Percentiles rank a stretch among this genome's conserved stretches.
Conservation (phyloP, 2,113 vertebrate species). For the Bujurquina vittata region DNA sequence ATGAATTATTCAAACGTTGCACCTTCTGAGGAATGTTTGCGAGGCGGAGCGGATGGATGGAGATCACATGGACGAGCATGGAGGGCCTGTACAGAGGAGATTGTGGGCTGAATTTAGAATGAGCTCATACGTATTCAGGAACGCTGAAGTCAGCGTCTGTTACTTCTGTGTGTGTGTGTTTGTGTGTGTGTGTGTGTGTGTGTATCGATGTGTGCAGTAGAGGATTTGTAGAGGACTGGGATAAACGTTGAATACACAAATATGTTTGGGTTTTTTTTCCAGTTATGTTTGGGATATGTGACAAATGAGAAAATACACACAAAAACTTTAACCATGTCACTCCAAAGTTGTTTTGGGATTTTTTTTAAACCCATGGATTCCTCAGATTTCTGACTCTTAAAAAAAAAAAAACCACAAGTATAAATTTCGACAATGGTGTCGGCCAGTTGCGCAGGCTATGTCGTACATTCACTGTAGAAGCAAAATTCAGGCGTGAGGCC, state of each 20-base stretch:
- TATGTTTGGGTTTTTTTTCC: neutral
- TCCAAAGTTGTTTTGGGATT: accelerated
- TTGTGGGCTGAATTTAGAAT: conserved; percentile 44
- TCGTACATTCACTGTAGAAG: neutral
- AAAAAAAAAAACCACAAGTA: too few relatives aligned
- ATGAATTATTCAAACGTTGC: conserved; percentile 67
- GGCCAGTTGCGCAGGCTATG: neutral
- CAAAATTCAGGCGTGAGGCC: neutral
- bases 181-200: neutral
- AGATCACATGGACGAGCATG: conserved; percentile 49
- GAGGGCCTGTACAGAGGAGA: conserved; percentile 36
- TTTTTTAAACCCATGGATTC: neutral
- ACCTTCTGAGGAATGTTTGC: conserved; percentile 49
- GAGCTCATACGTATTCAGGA: conserved; percentile 42
- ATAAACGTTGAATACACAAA: neutral
- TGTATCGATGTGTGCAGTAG: neutral
- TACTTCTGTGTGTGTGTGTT: conserved; percentile 4
- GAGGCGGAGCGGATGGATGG: conserved; percentile 44
- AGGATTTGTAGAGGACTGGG: conserved; percentile 8
- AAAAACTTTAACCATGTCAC: neutral
- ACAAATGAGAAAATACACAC: neutral
- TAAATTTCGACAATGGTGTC: neutral
- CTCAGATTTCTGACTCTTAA: too few relatives aligned
- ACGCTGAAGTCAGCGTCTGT: conserved; percentile 20
- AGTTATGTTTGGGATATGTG: neutral